These are phyloP conservation scores for Sebastes matsubarae DNA, from an alignment of 2,797 vertebrate species.

Conservation along the genomic window DNA sequence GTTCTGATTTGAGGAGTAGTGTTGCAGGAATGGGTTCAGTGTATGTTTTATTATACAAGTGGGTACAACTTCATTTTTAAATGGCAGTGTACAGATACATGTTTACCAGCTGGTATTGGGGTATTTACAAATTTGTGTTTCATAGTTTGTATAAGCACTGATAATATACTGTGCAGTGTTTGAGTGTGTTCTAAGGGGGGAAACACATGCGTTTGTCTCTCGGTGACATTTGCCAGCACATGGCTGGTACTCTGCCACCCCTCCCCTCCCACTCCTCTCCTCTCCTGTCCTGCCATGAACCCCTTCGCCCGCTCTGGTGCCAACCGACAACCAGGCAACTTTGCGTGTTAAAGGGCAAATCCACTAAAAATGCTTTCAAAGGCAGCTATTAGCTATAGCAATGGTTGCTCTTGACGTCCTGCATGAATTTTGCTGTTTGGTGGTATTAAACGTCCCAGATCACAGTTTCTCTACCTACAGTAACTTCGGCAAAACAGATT, in stretches of 20 bases:
- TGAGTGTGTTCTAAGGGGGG: conserved; percentile 6
- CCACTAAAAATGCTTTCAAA: neutral
- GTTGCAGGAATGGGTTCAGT: neutral
- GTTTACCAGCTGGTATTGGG: neutral
- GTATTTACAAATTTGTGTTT: neutral
- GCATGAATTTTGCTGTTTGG: neutral
- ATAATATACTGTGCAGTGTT: neutral
- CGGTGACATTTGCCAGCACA: conserved; percentile 36
- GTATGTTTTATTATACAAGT: neutral
- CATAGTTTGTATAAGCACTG: too few species aligned
- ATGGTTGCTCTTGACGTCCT: neutral
- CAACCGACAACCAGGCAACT: neutral
- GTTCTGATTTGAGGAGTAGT: neutral
- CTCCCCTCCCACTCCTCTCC: neutral
- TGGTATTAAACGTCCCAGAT: neutral
- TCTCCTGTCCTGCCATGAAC: conserved; percentile 54
- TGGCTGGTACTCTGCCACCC: conserved; percentile 18
- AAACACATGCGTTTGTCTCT: conserved; percentile 40
- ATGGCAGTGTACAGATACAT: neutral
- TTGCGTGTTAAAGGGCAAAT: neutral
- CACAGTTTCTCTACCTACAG: neutral
- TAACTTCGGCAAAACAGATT: neutral
- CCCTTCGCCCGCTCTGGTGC: neutral
- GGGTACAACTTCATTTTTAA: neutral
- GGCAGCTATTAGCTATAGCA: neutral